These are phyloP conservation scores for Oreotrochilus melanogaster DNA, from an alignment of 2,113 vertebrate genomes.

Conservation along the genomic window DNA sequence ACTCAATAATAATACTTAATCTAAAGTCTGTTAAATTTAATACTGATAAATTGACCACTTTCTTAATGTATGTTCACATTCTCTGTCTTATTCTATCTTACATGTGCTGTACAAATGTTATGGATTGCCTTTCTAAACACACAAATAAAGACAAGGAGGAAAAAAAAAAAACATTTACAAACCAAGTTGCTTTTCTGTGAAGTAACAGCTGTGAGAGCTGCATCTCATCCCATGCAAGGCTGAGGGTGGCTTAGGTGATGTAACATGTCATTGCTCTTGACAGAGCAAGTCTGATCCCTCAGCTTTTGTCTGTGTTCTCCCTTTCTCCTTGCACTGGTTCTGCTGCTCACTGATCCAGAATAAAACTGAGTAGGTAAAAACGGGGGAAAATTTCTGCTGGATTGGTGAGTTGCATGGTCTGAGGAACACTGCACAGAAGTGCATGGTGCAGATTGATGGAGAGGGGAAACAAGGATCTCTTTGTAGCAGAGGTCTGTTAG, in stretches of 20 bases:
- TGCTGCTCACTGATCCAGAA: not conserved
- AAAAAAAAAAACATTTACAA: not conserved
- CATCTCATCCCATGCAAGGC: not conserved
- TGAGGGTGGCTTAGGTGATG: not conserved
- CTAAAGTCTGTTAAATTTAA: not conserved
- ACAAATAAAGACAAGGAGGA: not conserved
- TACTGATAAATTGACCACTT: not conserved
- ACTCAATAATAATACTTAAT: not conserved
- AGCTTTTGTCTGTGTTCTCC: not conserved
- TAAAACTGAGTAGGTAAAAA: not conserved
- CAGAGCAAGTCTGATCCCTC: not conserved
- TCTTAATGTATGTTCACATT: not conserved
- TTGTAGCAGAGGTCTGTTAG: not conserved
- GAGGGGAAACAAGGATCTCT: not conserved
- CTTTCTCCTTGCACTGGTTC: not conserved
- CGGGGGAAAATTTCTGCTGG: not conserved
- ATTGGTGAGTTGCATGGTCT: not conserved
- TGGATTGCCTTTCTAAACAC: not conserved
- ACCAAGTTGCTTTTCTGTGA: not conserved
- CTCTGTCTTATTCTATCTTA: not conserved
- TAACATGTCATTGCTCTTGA: not conserved
- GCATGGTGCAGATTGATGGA: not conserved
- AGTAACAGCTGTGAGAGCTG: not conserved
- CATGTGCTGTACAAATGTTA: not conserved
- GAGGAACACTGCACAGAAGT: not conserved